Conservation (phyloP, 2,888 invertebrate species). For the Cheilosia vulpina region DNA sequence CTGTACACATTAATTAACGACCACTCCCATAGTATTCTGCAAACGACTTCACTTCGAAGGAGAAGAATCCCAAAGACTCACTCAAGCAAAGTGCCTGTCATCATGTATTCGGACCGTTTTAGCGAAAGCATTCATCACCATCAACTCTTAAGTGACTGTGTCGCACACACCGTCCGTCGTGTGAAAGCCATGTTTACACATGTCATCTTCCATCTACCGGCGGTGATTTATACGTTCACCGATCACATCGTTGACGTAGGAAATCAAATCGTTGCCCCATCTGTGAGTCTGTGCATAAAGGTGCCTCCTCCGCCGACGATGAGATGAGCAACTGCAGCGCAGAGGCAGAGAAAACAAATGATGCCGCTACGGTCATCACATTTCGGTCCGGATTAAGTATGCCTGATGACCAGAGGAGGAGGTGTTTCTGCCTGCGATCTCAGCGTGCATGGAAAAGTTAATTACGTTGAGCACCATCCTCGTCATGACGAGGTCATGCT, state of each 20-base stretch:
- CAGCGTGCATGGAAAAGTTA: conserved; percentile 31
- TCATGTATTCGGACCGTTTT: conserved; percentile 17
- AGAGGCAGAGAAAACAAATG: conserved; percentile 3
- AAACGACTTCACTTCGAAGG: conserved; percentile 7
- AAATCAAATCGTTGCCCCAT: conserved; percentile 48
- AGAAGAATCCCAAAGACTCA: conserved; percentile 20
- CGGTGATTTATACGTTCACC: conserved; percentile 36
- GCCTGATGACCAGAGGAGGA: conserved; percentile 40
- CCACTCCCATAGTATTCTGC: conserved; percentile 42
- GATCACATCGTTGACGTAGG: conserved; percentile 10
- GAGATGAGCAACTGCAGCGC: conserved; percentile 5
- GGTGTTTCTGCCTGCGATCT: background rate
- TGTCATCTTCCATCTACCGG: conserved; percentile 39
- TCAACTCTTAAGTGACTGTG: conserved; percentile 49
- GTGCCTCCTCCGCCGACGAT: background rate
- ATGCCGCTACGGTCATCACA: conserved; percentile 29
- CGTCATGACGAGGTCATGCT: background rate
- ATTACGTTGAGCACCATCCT: conserved; percentile 22
- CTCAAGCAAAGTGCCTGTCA: conserved; percentile 31
- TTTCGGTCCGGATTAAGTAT: conserved; percentile 24
- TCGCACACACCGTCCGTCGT: conserved; percentile 32
- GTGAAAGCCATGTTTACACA: conserved; percentile 56
- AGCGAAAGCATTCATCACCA: conserved; percentile 57
- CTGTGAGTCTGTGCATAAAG: background rate
- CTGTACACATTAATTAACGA: background rate